These are phyloP conservation scores for Meteorus colon DNA, from an alignment of 2,888 invertebrate species.

Conservation along the genomic window DNA sequence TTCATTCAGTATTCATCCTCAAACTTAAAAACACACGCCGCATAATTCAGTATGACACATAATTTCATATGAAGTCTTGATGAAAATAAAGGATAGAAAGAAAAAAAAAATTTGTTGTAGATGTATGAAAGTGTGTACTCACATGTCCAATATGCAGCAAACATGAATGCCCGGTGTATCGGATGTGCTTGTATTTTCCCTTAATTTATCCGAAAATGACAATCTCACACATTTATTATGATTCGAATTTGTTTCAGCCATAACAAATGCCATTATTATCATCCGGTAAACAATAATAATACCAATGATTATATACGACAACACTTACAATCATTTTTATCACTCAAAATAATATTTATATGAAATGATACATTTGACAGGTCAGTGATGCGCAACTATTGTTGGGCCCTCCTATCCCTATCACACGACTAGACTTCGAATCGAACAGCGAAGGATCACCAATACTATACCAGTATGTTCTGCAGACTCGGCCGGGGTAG, in stretches of 20 bases:
- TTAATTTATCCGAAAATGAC: constrained; percentile 9
- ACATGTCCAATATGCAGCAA: constrained; percentile 55
- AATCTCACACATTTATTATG: constrained; percentile 17
- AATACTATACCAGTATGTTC: constrained; percentile 53
- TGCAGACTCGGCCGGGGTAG: constrained; percentile 58
- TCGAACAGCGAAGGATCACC: constrained; percentile 31
- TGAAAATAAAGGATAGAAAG: not conserved
- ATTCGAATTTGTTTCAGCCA: constrained; percentile 3
- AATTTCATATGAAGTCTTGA: not conserved
- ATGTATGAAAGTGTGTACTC: constrained; percentile 41
- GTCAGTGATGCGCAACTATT: constrained; percentile 48
- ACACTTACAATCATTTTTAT: constrained; percentile 16
- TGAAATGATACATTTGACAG: constrained; percentile 44
- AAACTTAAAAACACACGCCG: no score
- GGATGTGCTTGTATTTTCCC: constrained; percentile 35
- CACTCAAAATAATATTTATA: not conserved
- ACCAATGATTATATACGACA: constrained; percentile 6
- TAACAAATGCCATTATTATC: constrained; percentile 24
- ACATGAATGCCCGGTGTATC: constrained; percentile 50
- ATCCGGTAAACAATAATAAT: not conserved
- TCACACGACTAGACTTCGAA: constrained; percentile 22
- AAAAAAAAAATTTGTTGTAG: not conserved
- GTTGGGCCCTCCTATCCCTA: constrained; percentile 22
- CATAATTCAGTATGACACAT: no score
- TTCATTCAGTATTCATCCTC: no score